Conservation (phyloP, 2,888 invertebrate genomes). For the Epirrhoe alternata region DNA sequence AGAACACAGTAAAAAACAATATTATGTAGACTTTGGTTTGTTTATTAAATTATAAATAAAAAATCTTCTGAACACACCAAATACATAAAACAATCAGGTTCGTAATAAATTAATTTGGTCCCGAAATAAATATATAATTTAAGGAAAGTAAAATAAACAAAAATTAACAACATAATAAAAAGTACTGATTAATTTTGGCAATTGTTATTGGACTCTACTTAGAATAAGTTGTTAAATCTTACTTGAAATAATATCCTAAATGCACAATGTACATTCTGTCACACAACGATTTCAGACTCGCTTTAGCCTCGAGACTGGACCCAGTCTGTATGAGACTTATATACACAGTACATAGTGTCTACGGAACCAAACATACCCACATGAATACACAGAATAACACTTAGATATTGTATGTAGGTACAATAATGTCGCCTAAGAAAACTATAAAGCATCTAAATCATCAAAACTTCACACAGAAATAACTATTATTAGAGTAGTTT, state of each 20-base stretch:
- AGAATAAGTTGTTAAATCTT: slow-evolving; percentile 73
- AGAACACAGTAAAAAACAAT: slow-evolving; percentile 76
- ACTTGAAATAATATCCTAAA: slow-evolving; percentile 77
- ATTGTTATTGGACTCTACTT: slow-evolving; percentile 81
- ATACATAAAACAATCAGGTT: slow-evolving; percentile 78
- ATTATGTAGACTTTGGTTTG: slow-evolving; percentile 83
- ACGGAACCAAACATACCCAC: slow-evolving; percentile 69
- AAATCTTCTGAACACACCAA: slow-evolving; percentile 80
- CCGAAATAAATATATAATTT: slow-evolving; percentile 84
- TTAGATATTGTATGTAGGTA: slow-evolving; percentile 64
- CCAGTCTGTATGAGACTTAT: slow-evolving; percentile 64
- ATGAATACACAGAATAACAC: slow-evolving; percentile 69
- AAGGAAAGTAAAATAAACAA: slow-evolving; percentile 70
- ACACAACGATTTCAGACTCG: slow-evolving; percentile 66
- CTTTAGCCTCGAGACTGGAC: slow-evolving; percentile 52
- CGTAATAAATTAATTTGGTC: slow-evolving; percentile 85
- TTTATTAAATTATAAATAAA: slow-evolving; percentile 84
- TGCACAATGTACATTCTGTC: slow-evolving; percentile 70
- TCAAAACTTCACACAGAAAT: slow-evolving; percentile 72
- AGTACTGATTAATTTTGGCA: slow-evolving; percentile 84
- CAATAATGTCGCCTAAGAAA: slow-evolving; percentile 68
- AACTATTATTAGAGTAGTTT: slow-evolving; percentile 62
- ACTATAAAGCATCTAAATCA: slow-evolving; percentile 77
- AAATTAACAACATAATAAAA: slow-evolving; percentile 77
- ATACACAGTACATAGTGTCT: slow-evolving; percentile 67